These are phyloP conservation scores for Andrena flavipes DNA, from an alignment of 2,888 invertebrate species.

Conservation along the genomic window DNA sequence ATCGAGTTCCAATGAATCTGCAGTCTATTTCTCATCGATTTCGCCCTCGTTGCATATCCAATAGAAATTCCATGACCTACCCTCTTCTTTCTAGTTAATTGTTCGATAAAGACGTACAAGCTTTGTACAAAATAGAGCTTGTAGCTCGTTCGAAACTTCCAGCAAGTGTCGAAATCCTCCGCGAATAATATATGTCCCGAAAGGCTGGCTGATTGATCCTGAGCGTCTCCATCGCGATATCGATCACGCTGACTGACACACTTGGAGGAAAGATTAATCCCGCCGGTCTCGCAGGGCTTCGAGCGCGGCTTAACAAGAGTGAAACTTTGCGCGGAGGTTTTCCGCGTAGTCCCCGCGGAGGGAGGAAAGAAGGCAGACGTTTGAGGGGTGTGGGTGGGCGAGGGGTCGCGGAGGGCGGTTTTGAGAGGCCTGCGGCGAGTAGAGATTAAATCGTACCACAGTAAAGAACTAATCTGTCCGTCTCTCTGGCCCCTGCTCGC, in stretches of 20 bases:
- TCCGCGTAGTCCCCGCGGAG: constrained; percentile 36
- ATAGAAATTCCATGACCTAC: too few species aligned
- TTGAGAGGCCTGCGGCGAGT: constrained; percentile 76
- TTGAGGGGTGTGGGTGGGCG: constrained; percentile 20
- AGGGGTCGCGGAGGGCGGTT: constrained; percentile 61
- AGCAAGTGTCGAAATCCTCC: too few species aligned
- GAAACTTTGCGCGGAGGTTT: constrained; percentile 58
- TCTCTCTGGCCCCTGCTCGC: constrained; percentile 46
- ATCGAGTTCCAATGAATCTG: too few species aligned
- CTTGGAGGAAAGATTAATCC: constrained; percentile 57
- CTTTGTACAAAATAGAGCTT: too few species aligned
- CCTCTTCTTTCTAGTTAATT: too few species aligned
- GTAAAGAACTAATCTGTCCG: constrained; percentile 80
- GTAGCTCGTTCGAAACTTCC: too few species aligned
- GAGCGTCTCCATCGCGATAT: constrained; percentile 25
- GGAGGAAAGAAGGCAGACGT: not conserved
- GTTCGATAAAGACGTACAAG: too few species aligned
- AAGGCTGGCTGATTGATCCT: constrained; percentile 18
- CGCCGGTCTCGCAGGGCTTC: constrained; percentile 13
- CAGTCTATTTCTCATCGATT: too few species aligned
- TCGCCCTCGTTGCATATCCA: too few species aligned
- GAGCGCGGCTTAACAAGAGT: constrained; percentile 48
- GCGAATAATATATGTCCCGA: not conserved
- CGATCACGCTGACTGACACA: constrained; percentile 37
- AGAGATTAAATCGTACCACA: constrained; percentile 80